Base-by-base conservation (phyloP, 1,140 invertebrate species). In the Macrotrachela quadricornifera region DNA sequence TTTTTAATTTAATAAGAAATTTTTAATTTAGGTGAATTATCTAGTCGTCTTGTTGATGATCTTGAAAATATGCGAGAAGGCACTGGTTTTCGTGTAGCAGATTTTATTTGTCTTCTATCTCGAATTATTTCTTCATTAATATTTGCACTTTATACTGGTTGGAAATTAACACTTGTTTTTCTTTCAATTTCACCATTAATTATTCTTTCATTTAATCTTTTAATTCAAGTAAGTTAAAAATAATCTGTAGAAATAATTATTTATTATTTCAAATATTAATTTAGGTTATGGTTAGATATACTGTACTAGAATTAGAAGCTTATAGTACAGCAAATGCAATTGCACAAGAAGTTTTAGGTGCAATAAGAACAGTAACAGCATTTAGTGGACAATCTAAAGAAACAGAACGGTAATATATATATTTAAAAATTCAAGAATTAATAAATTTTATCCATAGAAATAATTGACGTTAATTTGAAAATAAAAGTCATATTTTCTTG, bases 81-180 rank as follows among this genome's bases (percentile, higher is more conserved):
- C 1, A 47, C 46, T 39, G 40, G 45, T 37, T 53, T 53, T 47
- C 46, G 46, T 16, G 16, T 46, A 16, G 39, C 44, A 9, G 51
- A 53, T 47, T 53, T 53, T 47, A 18, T 47, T 15, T 46, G 45
- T 36, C 38, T 53, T 36, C 37, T 53, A 41, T 46, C 36, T 13
- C 43, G 51, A 30, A 44, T 44, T 11, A 46, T 53, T 45, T 44
- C 45, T 12, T 40, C 36, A 16, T 18, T 42, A 21, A 53, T 53
- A 36, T 21, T 47, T 16, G 44, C 51, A 18, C 36, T 53, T 6
- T 39, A 46, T 40, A 47, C 43, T 45, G 51, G 44, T 1, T 53
- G 51, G 51, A 53, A 53, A 48, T 53, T 53, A n/a, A 47, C 51
- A 15, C 40, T 53, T 40, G 44, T 53, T 13, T 53, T 53, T 41